Base-by-base conservation (phyloP, 2,113 vertebrate genomes). In the Planiliza haematocheilus region DNA sequence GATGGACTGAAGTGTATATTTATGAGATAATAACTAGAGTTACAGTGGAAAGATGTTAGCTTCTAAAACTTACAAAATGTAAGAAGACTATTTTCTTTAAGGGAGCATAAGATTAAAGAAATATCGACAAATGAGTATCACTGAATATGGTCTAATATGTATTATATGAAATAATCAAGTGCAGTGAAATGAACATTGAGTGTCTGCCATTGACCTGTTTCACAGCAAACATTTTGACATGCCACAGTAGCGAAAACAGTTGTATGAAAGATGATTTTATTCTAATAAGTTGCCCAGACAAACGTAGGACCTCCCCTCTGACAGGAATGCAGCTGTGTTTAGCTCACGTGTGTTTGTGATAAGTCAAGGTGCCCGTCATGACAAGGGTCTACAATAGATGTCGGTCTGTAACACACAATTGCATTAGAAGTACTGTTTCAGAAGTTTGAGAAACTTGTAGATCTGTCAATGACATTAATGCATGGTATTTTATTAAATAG, bases 51-150 rank as follows among this genome's bases (percentile, higher is more conserved):
- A 38, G 9, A 74, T 10, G 21, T 17, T 50, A 41, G 64, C 36
- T 46, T 57, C 11, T 17, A 70, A 37, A 45, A 7, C 18, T 48
- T 10, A 61, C 0, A 63, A 36, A 72, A 59, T 43, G 64, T 18
- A 30, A 14, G 34, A n/a, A 60, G 43, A 12, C 61, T 85, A 64
- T 87, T 83, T 83, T 85, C 55, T 63, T 73, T 62, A 77, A 7
- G 43, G 9, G 41, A 56, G 14, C 10, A 13, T 20, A 30, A 42
- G 0, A 48, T 53, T 21, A 30, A 57, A 34, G 38, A 62, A 38
- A 8, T 11, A 57, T 51, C 37, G 52, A 81, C 62, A 21, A 57
- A 11, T 37, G n/a, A 34, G 20, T 18, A 59, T 63, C 62, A 66
- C 55, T 51, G 21, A 61, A 55, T 48, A 57, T 70, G 76, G 42